These are phyloP conservation scores for Chelidonichthys spinosus DNA, from an alignment of 2,797 vertebrate species.

Conservation along the genomic window DNA sequence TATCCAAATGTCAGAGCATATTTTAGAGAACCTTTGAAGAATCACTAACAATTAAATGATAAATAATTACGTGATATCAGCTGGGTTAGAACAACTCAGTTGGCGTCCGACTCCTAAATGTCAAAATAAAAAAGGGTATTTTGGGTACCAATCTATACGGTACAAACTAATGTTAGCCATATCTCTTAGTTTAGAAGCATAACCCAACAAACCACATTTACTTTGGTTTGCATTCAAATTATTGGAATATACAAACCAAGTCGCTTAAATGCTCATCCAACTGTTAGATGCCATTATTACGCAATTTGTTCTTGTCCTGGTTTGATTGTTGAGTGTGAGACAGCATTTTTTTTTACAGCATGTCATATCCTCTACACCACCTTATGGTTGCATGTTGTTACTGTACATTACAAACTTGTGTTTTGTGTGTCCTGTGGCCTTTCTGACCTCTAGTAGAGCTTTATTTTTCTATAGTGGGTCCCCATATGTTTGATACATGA, in stretches of 20 bases:
- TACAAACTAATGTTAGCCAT: background rate
- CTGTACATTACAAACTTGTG: background rate
- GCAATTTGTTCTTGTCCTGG: background rate
- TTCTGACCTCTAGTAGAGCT: background rate
- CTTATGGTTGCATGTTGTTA: too few relatives aligned
- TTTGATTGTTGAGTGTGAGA: too few relatives aligned
- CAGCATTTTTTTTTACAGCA: too few relatives aligned
- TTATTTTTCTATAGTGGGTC: background rate
- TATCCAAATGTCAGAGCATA: slow-evolving; percentile 40
- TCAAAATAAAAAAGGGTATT: slow-evolving; percentile 37
- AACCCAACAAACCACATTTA: background rate
- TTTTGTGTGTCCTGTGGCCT: background rate
- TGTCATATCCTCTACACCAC: too few relatives aligned
- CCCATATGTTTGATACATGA: background rate
- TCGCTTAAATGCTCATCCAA: background rate
- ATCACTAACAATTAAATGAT: slow-evolving; percentile 34
- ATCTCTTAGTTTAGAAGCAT: background rate
- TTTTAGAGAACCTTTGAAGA: slow-evolving; percentile 40
- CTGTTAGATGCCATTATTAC: background rate
- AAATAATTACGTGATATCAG: too few relatives aligned
- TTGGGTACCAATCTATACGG: background rate
- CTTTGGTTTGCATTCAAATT: slow-evolving; percentile 3
- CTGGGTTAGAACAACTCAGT: slow-evolving; percentile 29
- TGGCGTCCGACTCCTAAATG: slow-evolving; percentile 47
- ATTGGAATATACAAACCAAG: background rate